Conservation (phyloP, 2,113 vertebrate genomes). For the Phrynosoma platyrhinos region DNA sequence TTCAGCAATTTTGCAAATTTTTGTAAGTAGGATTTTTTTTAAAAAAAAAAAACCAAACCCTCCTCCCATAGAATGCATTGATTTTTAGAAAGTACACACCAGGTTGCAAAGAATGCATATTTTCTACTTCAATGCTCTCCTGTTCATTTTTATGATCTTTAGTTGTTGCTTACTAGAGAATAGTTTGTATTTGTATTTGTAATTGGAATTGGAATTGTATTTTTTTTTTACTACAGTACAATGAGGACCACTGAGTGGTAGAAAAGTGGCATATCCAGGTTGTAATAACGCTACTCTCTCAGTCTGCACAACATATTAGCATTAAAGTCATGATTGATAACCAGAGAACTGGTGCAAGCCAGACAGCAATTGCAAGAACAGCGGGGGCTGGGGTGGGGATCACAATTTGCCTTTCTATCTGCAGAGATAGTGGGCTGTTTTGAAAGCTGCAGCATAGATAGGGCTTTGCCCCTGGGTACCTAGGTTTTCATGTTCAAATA, state of each 20-base stretch:
- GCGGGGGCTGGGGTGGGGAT: not conserved
- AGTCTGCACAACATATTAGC: not conserved
- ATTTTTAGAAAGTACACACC: not conserved
- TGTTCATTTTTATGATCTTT: not conserved
- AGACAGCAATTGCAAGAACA: not conserved
- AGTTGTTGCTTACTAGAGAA: not conserved
- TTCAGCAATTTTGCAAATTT: not conserved
- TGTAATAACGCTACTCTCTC: not conserved
- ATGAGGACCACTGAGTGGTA: not conserved
- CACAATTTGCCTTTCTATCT: constrained; percentile 37
- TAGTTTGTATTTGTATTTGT: not conserved
- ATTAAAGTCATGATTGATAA: not conserved
- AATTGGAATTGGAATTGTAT: too few species aligned
- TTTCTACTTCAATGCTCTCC: not conserved
- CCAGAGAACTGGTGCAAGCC: not conserved
- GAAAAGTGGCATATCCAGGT: not conserved
- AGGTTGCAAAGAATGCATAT: not conserved
- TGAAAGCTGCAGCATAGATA: not conserved
- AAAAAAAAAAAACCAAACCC: not conserved
- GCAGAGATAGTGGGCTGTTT: constrained; percentile 7
- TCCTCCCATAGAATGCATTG: not conserved
- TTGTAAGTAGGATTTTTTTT: not conserved
- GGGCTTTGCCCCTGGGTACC: not conserved
- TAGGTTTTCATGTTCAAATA: too few species aligned
- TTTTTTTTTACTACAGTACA: not conserved